Base-by-base conservation (phyloP, 2,113 vertebrate species). In the Picathartes gymnocephalus region DNA sequence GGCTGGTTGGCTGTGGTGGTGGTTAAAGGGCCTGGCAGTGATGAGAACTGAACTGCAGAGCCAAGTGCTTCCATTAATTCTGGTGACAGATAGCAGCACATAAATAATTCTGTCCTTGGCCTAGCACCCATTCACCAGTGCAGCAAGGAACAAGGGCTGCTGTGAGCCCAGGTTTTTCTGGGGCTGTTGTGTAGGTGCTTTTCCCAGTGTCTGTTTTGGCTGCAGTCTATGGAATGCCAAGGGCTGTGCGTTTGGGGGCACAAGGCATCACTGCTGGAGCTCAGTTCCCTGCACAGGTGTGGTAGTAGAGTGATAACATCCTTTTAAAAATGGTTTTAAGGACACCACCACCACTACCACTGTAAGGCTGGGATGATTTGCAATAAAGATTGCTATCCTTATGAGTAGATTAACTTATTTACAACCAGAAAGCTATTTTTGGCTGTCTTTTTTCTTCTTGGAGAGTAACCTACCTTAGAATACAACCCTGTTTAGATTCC, bases 181-280 rank as follows among this genome's bases (percentile, higher is more conserved):
- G 48, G 24, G 37, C 76, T 7, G 0, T 57, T 57, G 18, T 35
- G 30, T 33, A 17, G 45, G 35, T 64, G 53, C 44, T 58, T 57
- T 57, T 66, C 35, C 10, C 39, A 5, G 15, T 15, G 40, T 28
- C 54, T 0, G 0, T 39, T 73, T 39, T 51, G 60, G 48, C 21
- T 35, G 10, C 0, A 0, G n/a, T 48, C 42, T 39, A 0, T 66
- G 35, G 50, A 81, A 40, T 40, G n/a, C 31, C 27, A 14, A 11
- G 50, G 64, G 23, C 15, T 17, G 7, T 33, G 45, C 11, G 0
- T 77, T 31, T 42, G 18, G 25, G 30, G 23, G 12, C 17, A 8
- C 18, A 37, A 30, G 33, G 19, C 42, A 77, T 44, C 44, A 6
- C 2, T 69, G 15, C 23, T 39, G 51, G 31, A 50, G 23, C 15